Base-by-base conservation (phyloP, 2,888 invertebrate genomes). In the Drosophila buzzatii region DNA sequence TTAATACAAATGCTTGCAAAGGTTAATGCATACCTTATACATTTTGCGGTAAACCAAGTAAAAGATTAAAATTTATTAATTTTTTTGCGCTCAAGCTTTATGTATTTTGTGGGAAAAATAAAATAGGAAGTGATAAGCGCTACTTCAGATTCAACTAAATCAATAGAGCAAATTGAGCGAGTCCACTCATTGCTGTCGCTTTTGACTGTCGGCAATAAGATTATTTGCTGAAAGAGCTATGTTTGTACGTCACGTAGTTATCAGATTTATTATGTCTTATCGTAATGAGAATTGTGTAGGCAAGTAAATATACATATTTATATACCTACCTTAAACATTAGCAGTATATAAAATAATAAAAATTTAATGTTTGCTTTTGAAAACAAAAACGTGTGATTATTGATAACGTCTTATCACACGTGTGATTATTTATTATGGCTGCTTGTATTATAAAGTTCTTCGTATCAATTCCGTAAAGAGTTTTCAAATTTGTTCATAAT, bases 401-500 rank as follows among this genome's bases (percentile, higher is more conserved):
- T 27, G 9, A 27, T 47, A 10, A 9, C 6, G 7, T 23, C 7
- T 31, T 4, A 47, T 47, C 23, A 14, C 18, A 44, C 44, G 44
- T 45, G 45, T 23, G 7, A 16, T 23, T 45, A 16, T 16, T 49
- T 1, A n/a, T 31, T 7, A 51, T 18, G 12, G 12, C 3, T 18
- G 6, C 27, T 27, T 6, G 27, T 51, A 33, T 18, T 12, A 5
- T 33, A 18, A 0, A 4, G 1, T 33, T 20, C 14, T 31, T 8
- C 8, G 14, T 3, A 55, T 41, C 35, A 23, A 45, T 8, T 39
- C 3, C 39, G 20, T 7, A 14, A 12, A 14, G 10, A 10, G 10
- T 39, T 47, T 44, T 80, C 80, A 20, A 58, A 63, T 14, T 76
- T 55, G 2, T 69, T 53, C 57, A 90, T 77, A 9, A 87, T 76